These are phyloP conservation scores for Equus przewalskii DNA, from an alignment of 2,113 vertebrate genomes.

Conservation along the genomic window DNA sequence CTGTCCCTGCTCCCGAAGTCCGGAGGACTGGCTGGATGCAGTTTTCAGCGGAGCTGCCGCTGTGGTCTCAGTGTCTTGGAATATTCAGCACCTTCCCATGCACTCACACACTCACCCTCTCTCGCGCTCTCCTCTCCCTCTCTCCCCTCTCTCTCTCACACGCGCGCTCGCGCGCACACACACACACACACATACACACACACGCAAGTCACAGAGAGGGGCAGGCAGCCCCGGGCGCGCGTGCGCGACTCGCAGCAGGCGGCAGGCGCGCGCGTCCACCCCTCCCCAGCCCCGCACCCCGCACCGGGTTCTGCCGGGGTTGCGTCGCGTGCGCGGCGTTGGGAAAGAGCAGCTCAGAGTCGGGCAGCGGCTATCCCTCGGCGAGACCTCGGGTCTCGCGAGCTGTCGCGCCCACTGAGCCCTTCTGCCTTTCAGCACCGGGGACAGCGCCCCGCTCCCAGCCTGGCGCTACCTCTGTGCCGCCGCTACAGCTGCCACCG, in stretches of 20 bases:
- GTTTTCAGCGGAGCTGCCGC: conserved; percentile 84
- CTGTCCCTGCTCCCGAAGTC: conserved; percentile 85
- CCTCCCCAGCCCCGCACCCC: conserved; percentile 42
- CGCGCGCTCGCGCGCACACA: conserved; percentile 73
- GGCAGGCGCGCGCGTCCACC: conserved; percentile 62
- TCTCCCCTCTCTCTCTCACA: conserved; percentile 52
- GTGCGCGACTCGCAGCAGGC: conserved; percentile 79
- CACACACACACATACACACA: conserved; percentile 36
- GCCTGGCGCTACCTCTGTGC: not conserved
- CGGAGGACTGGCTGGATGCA: conserved; percentile 87
- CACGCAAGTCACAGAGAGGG: conserved; percentile 72
- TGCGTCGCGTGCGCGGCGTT: not conserved
- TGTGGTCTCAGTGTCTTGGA: conserved; percentile 86
- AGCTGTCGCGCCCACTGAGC: not conserved
- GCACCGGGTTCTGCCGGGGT: conserved; percentile 21
- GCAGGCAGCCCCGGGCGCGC: conserved; percentile 75
- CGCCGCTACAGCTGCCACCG: not conserved
- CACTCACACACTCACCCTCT: conserved; percentile 85
- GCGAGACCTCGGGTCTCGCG: not conserved
- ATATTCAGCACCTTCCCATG: conserved; percentile 87
- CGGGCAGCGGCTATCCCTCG: not conserved
- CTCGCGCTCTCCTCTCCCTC: conserved; percentile 81
- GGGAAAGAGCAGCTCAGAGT: not conserved
- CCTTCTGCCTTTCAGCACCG: conserved; percentile 87
- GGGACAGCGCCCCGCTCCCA: conserved; percentile 83